These are phyloP conservation scores for Operophtera brumata DNA, from an alignment of 2,888 invertebrate genomes.

Conservation along the genomic window DNA sequence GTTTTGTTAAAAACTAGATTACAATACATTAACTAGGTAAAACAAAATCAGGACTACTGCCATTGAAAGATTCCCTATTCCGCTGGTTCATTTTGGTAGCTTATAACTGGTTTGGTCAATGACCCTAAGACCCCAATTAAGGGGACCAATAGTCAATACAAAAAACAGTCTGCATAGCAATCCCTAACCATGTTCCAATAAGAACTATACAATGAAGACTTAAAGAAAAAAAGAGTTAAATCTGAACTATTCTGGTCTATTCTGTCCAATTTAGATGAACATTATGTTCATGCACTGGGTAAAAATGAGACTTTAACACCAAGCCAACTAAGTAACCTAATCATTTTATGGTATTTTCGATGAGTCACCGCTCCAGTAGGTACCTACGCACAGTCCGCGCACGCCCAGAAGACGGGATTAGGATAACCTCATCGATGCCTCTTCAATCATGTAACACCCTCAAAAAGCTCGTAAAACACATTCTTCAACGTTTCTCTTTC, in stretches of 20 bases:
- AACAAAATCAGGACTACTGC: too few relatives aligned
- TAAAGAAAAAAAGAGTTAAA: too few relatives aligned
- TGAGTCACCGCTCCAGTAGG: slow-evolving; percentile 35
- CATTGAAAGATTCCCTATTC: too few relatives aligned
- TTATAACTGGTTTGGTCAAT: slow-evolving; percentile 7
- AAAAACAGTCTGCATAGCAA: neutral
- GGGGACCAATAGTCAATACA: slow-evolving; percentile 3
- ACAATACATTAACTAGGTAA: too few relatives aligned
- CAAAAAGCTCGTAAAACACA: slow-evolving; percentile 17
- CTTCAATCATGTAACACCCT: slow-evolving; percentile 31
- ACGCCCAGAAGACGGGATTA: slow-evolving; percentile 52
- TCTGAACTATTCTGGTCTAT: neutral
- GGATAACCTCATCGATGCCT: slow-evolving; percentile 57
- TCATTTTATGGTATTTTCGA: slow-evolving; percentile 27
- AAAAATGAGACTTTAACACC: neutral
- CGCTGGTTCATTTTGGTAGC: too few relatives aligned
- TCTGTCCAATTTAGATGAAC: neutral
- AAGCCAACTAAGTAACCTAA: slow-evolving; percentile 4
- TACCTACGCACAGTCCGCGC: slow-evolving; percentile 48
- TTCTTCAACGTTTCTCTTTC: slow-evolving; percentile 27
- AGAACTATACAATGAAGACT: neutral
- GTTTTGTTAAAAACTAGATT: too few relatives aligned
- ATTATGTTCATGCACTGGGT: neutral
- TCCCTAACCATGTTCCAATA: neutral
- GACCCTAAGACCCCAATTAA: slow-evolving; percentile 8